A percentile compares a stretch with the other conserved stretches of the same genome.
Conservation (phyloP, 2,113 vertebrate genomes). For the Anarrhichthys ocellatus region DNA sequence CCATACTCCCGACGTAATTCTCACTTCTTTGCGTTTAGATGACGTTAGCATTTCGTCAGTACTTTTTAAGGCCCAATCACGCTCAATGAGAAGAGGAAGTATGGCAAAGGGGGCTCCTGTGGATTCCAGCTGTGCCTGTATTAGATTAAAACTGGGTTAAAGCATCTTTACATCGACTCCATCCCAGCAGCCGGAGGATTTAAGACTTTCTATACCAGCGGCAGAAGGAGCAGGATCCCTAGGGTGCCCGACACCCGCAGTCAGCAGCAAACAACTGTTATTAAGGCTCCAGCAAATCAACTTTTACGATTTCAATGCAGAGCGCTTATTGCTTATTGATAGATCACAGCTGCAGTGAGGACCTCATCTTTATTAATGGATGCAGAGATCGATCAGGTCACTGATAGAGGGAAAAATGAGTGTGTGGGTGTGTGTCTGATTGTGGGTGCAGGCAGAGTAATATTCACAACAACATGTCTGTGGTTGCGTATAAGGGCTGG, state of each 20-base stretch:
- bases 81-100: slow-evolving; percentile 12
- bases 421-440: background rate
- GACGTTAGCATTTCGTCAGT: slow-evolving; percentile 43
- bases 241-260: slow-evolving; percentile 22
- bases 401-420: background rate
- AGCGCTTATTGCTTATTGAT: slow-evolving; percentile 56
- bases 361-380: slow-evolving; percentile 59
- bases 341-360: slow-evolving; percentile 50
- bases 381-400: slow-evolving; percentile 44
- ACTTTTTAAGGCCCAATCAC: slow-evolving; percentile 23
- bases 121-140: slow-evolving; percentile 27
- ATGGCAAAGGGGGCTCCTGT: slow-evolving; percentile 8
- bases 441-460: background rate
- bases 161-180: background rate
- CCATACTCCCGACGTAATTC: slow-evolving; percentile 34
- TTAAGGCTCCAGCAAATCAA: slow-evolving; percentile 59
- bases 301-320: slow-evolving; percentile 40
- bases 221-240: slow-evolving; percentile 28
- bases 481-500: background rate
- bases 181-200: slow-evolving; percentile 3
- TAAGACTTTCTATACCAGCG: slow-evolving; percentile 14
- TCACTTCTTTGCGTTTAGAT: slow-evolving; percentile 27
- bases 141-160: background rate
- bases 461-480: background rate
- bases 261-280: slow-evolving; percentile 55